Evolutionary conservation across 2,113 vertebrate species (phyloP), one percentile per base, ranked within the genome.

Genomic region (Telmatochromis sp.): DNA sequence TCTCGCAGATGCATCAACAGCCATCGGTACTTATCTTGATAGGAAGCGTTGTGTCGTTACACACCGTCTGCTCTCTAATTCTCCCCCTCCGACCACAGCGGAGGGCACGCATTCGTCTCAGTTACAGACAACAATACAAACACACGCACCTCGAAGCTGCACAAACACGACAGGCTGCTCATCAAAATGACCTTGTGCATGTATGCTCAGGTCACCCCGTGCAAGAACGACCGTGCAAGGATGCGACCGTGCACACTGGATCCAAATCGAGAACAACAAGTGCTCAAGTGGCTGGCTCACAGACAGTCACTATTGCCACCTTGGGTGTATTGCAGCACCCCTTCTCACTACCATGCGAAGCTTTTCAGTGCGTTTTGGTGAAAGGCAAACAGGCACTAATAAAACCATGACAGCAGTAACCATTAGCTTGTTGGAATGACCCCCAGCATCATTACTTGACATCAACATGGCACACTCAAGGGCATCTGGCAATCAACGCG

Each of bases 181-280:
- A 84, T 91, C 83, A 84, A 15, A 60, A 85, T 89, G 93, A 96
- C 96, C 96, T 96, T 96, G 95, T 94, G 92, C 86, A 7, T 90
- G 82, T 73, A 53, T 17, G 89, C 91, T 89, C 89, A n/a, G 93
- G 93, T 95, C 92, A 93, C 92, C 91, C 79, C 89, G 80, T 68
- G 79, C 47, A 17, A 81, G 87, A 88, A 33, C 26, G 83, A 85
- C 51, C 78, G 89, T 47, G 75, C 60, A 60, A 17, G 65, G 60
- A 60, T 9, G 75, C 37, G n/a, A 85, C 14, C 81, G 23, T 55
- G 51, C 57, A 71, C 86, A 75, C 40, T 26, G 23, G 82, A 79
- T 90, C 50, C 86, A 85, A 15, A 85, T 37, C 31, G 83, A 90
- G 89, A 93, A 95, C 95, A 95, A 96, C 95, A 96, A 96, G 95